Percentiles rank a stretch among this genome's conserved stretches.
Evolutionary conservation across 2,888 invertebrate genomes (phyloP).

Genomic region (Noctua janthe): DNA sequence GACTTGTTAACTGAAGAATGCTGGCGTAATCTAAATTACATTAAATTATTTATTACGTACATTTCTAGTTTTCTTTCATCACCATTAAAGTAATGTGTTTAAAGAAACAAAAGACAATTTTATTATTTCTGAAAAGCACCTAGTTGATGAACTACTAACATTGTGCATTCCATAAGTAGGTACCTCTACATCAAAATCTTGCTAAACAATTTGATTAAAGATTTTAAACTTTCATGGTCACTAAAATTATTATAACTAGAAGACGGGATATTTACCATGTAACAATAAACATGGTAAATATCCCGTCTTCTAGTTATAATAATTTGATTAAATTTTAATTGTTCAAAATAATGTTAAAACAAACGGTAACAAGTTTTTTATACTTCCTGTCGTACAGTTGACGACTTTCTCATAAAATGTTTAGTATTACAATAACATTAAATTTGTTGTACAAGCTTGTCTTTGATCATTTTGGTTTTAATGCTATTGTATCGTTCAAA

Average conservation of each 20-base stretch:
- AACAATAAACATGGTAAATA: no score
- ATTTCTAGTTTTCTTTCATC: not conserved
- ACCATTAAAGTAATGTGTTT: not conserved
- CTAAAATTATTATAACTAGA: no score
- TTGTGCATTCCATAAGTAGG: not conserved
- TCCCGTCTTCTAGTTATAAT: no score
- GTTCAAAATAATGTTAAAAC: not conserved
- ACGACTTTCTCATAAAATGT: conserved; percentile 34
- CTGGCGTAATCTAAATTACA: not conserved
- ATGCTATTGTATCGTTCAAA: not conserved
- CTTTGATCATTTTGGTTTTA: conserved; percentile 34
- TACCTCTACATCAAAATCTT: not conserved
- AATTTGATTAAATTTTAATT: not conserved
- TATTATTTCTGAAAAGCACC: not conserved
- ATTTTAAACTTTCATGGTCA: no score
- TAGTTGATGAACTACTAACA: not conserved
- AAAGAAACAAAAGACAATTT: not conserved
- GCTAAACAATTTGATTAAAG: not conserved
- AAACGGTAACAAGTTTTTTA: conserved; percentile 21
- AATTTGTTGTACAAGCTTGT: conserved; percentile 1
- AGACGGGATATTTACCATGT: no score
- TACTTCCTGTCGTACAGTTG: conserved; percentile 23
- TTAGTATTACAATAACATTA: conserved; percentile 29
- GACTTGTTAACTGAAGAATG: not conserved
- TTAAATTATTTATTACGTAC: not conserved